These are phyloP conservation scores for Pluvialis apricaria DNA, from an alignment of 2,113 vertebrate genomes.

Conservation along the genomic window DNA sequence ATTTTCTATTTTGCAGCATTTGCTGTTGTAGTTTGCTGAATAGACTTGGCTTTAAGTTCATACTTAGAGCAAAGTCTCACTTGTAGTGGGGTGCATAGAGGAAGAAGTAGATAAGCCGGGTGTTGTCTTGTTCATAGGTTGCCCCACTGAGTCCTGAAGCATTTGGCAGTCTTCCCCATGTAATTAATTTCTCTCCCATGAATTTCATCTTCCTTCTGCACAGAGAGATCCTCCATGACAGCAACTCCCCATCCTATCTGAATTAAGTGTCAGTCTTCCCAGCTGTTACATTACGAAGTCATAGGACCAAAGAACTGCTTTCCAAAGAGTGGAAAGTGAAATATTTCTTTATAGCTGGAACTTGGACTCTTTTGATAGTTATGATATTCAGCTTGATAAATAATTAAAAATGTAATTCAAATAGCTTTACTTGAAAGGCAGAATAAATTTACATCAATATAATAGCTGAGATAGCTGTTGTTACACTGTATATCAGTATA, in stretches of 20 bases:
- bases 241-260: not conserved
- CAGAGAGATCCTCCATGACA: not conserved
- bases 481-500: slow-evolving; percentile 56
- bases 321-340: not conserved
- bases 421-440: slow-evolving; percentile 56
- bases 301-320: not conserved
- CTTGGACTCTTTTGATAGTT: slow-evolving; percentile 6
- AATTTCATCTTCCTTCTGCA: not conserved
- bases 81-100: not conserved
- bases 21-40: not conserved
- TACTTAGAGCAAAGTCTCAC: not conserved
- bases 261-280: not conserved
- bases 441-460: slow-evolving; percentile 60
- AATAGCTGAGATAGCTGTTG: slow-evolving; percentile 43
- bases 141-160: not conserved
- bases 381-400: slow-evolving; percentile 51
- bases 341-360: not conserved
- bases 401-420: slow-evolving; percentile 68
- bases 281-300: not conserved
- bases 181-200: not conserved
- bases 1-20: not conserved
- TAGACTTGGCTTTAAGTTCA: not conserved
- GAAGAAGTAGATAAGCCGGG: not conserved
- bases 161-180: not conserved
- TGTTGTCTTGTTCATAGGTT: not conserved